Conservation (phyloP, 2,888 invertebrate genomes). For the Rotaria magnacalcarata region DNA sequence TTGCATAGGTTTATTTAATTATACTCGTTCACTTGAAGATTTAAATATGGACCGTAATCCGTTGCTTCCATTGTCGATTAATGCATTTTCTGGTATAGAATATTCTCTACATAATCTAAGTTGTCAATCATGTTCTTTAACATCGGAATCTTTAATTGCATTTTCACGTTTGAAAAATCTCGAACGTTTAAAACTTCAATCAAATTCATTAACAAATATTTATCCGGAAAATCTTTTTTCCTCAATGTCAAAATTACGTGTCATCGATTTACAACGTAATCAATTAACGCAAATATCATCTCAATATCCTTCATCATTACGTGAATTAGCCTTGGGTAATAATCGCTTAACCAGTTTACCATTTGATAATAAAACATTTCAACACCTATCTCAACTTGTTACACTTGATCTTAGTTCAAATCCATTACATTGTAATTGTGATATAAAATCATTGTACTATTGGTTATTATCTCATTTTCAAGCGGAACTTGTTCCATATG, state of each 20-base stretch:
- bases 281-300: neutral
- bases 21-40: neutral
- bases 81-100: neutral
- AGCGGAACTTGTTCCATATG: neutral
- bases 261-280: constrained; percentile 32
- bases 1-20: constrained; percentile 17
- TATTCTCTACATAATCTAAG: neutral
- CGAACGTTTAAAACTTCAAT: constrained; percentile 12
- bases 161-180: neutral
- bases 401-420: constrained; percentile 35
- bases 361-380: neutral
- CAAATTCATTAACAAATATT: neutral
- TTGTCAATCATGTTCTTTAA: constrained; percentile 10
- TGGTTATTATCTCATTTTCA: constrained; percentile 28
- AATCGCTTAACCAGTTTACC: neutral
- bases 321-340: constrained; percentile 17
- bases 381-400: neutral
- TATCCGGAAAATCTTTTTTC: neutral
- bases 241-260: neutral
- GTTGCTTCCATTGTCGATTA: neutral
- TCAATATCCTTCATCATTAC: neutral
- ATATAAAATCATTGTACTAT: neutral
- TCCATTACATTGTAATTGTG: constrained; percentile 19
- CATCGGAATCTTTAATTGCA: neutral
- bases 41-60: constrained; percentile 32